Conservation (phyloP, 2,113 vertebrate genomes). For the Apodemus speciosus region DNA sequence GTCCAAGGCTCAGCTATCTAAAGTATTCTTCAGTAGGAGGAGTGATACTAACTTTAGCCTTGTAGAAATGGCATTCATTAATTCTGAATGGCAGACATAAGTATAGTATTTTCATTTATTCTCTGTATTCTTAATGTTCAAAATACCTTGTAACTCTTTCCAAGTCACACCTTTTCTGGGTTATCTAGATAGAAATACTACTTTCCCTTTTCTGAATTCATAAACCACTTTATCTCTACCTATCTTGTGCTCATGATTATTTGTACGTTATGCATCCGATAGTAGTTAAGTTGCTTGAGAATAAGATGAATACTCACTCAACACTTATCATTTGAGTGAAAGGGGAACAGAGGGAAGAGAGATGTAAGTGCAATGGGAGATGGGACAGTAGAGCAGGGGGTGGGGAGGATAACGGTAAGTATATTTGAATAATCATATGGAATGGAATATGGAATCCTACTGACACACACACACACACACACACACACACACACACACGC, state of each 20-base stretch:
- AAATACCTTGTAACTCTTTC: slow-evolving; percentile 26
- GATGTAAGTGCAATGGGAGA: background rate
- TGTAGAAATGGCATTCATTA: slow-evolving; percentile 17
- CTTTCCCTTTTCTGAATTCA: slow-evolving; percentile 29
- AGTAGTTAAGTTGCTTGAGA: slow-evolving; percentile 12
- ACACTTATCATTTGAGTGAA: background rate
- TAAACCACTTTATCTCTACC: background rate
- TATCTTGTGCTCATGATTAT: background rate
- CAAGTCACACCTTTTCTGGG: background rate
- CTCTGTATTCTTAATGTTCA: background rate
- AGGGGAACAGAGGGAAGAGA: background rate
- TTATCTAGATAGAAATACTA: slow-evolving; percentile 1
- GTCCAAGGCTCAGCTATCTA: background rate
- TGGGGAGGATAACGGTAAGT: background rate
- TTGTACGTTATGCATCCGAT: background rate
- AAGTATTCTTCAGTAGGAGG: background rate
- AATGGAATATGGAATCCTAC: background rate
- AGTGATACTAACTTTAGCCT: background rate
- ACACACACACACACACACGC: background rate
- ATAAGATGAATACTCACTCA: slow-evolving; percentile 23
- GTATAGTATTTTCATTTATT: background rate
- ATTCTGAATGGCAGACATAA: slow-evolving; percentile 2
- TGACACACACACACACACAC: background rate
- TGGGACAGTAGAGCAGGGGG: background rate
- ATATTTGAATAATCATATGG: background rate